Base-by-base conservation (phyloP, 2,113 vertebrate species). In the Brachypodius melanocephalos region DNA sequence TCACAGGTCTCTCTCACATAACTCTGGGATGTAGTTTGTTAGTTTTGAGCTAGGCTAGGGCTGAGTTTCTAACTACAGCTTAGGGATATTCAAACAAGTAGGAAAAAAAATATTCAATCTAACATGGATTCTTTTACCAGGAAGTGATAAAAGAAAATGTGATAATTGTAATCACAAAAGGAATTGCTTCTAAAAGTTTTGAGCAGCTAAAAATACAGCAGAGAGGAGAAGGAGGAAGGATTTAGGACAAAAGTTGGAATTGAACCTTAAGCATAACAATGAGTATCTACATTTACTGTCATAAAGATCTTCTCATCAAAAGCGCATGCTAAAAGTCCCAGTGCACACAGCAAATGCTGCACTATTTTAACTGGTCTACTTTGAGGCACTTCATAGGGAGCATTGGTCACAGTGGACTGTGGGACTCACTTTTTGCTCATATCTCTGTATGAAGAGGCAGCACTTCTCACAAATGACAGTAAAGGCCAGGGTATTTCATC, bases 81-180 rank as follows among this genome's bases (percentile, higher is more conserved):
- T 66, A 61, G 31, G 29, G 55, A 40, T 69, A 76, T 18, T 31
- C 31, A 69, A 83, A 94, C 40, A 69, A 88, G 46, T 36, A 24
- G 54, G 34, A 24, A 17, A 59, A 42, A 74, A 93, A 68, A 34
- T 66, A 58, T 76, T 73, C 54, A 73, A 32, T 80, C 38, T 52
- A 73, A 66, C 32, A 49, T 5, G 31, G 31, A 32, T 79, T 80
- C 18, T 83, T 94, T 62, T 67, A 57, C 68, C 55, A 87, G 38
- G 68, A 89, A 76, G 26, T 68, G 40, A 11, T 57, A 93, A 93
- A 36, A 83, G 58, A 25, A 62, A 81, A 91, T 0, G 0, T 42
- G 58, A 83, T 51, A 91, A 61, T n/a, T 86, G 29, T 51, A 90
- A 85, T 73, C 68, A 92, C 25, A 92, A 89, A 95, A 88, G 34